These are phyloP conservation scores for Sylvilagus floridanus DNA, from an alignment of 2,797 vertebrate species.

Conservation along the genomic window DNA sequence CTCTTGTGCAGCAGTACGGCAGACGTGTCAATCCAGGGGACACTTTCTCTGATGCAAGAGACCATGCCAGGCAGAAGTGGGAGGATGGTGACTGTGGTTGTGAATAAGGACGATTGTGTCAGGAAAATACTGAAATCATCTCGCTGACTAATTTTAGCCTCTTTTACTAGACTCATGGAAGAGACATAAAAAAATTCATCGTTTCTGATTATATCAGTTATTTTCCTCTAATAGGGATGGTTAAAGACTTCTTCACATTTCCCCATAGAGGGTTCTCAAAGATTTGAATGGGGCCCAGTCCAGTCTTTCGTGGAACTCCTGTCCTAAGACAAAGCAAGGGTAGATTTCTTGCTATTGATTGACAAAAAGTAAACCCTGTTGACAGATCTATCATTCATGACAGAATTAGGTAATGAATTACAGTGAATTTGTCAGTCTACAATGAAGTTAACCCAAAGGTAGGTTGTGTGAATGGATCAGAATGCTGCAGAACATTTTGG, in stretches of 20 bases:
- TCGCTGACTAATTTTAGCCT: neutral
- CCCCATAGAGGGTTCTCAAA: neutral
- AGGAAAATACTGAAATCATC: neutral
- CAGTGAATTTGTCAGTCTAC: neutral
- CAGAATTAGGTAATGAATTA: neutral
- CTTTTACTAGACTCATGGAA: neutral
- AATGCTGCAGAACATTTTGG: neutral
- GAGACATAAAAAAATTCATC: neutral
- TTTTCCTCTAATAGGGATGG: neutral
- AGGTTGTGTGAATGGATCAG: neutral
- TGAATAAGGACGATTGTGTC: neutral
- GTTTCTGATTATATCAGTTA: neutral
- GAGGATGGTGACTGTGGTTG: neutral
- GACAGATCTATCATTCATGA: neutral
- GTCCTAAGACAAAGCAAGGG: neutral
- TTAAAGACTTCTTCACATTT: neutral
- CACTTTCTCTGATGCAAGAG: neutral
- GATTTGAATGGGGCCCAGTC: neutral
- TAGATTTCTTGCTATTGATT: neutral
- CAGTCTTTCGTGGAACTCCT: neutral
- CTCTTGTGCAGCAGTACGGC: neutral
- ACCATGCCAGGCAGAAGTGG: neutral
- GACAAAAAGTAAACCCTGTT: neutral
- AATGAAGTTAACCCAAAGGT: neutral
- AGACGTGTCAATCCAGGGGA: neutral